A percentile compares a stretch with the other conserved stretches of the same genome.
phyloP scores from a whole-genome alignment of 2,797 vertebrate genomes.

The Pangasius sanitwongsei region DNA sequence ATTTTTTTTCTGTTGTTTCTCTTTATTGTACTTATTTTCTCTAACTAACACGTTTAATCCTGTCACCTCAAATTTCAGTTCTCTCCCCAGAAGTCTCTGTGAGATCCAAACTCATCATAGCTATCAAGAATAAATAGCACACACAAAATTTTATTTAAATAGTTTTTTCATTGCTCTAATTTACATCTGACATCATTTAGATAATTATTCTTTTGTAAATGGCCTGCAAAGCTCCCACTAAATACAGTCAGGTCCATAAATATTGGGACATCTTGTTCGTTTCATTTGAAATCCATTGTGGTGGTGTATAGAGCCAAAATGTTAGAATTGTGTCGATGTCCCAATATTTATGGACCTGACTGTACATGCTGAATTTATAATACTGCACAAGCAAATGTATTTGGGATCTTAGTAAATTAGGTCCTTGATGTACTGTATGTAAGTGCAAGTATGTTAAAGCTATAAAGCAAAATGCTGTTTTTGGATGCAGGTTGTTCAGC shows the following conservation, averaged over 20 bases:
- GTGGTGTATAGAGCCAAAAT: too few species aligned
- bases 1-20: neutral
- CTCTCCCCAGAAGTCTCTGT: neutral
- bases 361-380: neutral
- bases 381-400: neutral
- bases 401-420: neutral
- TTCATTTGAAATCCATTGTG: too few species aligned
- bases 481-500: neutral
- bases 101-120: neutral
- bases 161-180: neutral
- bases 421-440: too few species aligned
- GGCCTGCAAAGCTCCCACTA: neutral
- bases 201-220: slow-evolving; percentile 1
- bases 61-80: neutral
- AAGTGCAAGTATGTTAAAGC: neutral
- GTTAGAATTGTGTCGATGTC: too few species aligned
- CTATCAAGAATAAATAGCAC: neutral
- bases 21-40: neutral
- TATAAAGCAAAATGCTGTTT: neutral
- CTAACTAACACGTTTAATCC: neutral
- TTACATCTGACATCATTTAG: neutral
- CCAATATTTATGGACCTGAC: too few species aligned
- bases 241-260: too few species aligned
- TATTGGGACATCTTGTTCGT: too few species aligned
- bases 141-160: neutral